Evolutionary conservation across 2,888 invertebrate genomes (phyloP).

Genomic region (Leucophora obtusa): DNA sequence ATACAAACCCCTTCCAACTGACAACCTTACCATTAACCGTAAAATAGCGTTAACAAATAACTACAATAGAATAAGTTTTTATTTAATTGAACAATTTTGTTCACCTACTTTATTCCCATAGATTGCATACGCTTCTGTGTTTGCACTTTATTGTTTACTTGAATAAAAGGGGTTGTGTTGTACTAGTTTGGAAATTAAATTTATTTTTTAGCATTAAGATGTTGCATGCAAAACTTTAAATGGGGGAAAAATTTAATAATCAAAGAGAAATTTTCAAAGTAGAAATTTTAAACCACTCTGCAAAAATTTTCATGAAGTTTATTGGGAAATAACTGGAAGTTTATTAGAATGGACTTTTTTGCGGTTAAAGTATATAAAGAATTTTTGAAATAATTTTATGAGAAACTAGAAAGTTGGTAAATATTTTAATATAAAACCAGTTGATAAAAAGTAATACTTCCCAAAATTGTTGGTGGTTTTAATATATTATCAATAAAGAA

Average conservation of each 20-base stretch:
- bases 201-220: constrained; percentile 25
- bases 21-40: no score
- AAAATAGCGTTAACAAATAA: no score
- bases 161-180: background rate
- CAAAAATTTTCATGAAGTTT: background rate
- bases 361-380: background rate
- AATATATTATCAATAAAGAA: no score
- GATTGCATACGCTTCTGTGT: no score
- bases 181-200: constrained; percentile 32
- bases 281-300: constrained; percentile 12
- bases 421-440: background rate
- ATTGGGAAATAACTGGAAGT: constrained; percentile 9
- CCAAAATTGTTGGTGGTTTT: no score
- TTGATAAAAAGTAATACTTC: background rate
- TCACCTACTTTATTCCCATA: background rate
- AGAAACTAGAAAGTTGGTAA: background rate
- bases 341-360: constrained; percentile 23
- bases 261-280: constrained; percentile 9
- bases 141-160: background rate
- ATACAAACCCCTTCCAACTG: no score
- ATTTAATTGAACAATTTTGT: background rate
- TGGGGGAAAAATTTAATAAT: constrained; percentile 20
- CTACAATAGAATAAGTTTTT: no score
- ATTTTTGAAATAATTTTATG: background rate
- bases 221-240: constrained; percentile 9